Evolutionary conservation across 2,113 vertebrate species (phyloP).

Genomic region (Anolis carolinensis): DNA sequence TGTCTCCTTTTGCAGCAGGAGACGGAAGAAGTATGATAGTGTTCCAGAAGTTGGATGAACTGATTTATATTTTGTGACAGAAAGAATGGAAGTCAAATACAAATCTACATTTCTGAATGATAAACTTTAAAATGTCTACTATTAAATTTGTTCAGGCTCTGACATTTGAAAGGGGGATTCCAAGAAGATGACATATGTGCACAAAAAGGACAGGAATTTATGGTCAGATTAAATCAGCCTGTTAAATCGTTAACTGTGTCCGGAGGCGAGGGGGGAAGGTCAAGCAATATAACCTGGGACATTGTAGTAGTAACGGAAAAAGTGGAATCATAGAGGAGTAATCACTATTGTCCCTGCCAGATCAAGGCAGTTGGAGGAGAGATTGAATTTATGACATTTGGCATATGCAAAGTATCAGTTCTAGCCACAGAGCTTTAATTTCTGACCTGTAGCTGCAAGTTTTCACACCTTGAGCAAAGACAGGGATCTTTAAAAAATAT

Average conservation of each 20-base stretch:
- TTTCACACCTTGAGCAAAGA: not conserved
- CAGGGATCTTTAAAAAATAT: not conserved
- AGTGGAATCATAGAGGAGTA: too few relatives aligned
- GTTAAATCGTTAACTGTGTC: too few relatives aligned
- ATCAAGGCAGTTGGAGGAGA: too few relatives aligned
- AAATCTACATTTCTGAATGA: not conserved
- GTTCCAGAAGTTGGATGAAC: too few relatives aligned
- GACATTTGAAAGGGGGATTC: not conserved
- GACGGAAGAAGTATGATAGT: not conserved
- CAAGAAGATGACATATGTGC: too few relatives aligned
- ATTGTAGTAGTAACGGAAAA: too few relatives aligned
- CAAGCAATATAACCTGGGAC: too few relatives aligned
- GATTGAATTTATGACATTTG: not conserved
- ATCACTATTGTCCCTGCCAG: too few relatives aligned
- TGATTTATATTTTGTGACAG: too few relatives aligned
- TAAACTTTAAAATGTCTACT: not conserved
- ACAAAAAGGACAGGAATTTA: too few relatives aligned
- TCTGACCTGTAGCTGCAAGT: not conserved
- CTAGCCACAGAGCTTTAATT: not conserved
- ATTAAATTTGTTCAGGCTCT: not conserved
- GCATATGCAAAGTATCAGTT: not conserved
- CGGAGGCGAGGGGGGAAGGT: too few relatives aligned
- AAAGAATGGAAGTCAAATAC: not conserved
- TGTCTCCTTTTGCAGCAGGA: not conserved
- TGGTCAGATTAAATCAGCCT: too few relatives aligned